A percentile compares a stretch with the other conserved stretches of the same genome.
phyloP scores from a whole-genome alignment of 2,888 invertebrate genomes.

The Plutella xylostella region DNA sequence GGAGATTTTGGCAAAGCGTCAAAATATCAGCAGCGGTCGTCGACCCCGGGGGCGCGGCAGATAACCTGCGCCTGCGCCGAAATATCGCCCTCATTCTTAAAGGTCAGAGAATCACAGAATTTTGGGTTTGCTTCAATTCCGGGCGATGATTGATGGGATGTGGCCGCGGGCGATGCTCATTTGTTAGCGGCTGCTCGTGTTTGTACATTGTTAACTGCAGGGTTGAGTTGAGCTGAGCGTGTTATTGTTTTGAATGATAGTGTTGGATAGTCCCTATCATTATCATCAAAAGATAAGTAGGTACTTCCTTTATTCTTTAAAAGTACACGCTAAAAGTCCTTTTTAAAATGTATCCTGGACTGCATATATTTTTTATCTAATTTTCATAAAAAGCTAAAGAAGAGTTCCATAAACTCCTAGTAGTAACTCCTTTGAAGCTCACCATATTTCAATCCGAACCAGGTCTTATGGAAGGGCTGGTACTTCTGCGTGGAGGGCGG shows the following conservation, averaged over 20 bases:
- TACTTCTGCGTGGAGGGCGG: slow-evolving; percentile 34
- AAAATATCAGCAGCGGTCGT: slow-evolving; percentile 12
- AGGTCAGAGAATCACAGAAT: slow-evolving; percentile 29
- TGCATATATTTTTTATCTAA: no score
- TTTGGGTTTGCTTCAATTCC: slow-evolving; percentile 15
- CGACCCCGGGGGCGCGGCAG: slow-evolving; percentile 16
- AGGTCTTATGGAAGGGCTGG: slow-evolving; percentile 31
- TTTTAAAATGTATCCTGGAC: no score
- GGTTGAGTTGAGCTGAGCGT: not conserved
- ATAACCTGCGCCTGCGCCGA: slow-evolving; percentile 28
- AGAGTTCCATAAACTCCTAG: not conserved
- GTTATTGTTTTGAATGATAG: no score
- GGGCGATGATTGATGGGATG: slow-evolving; percentile 1
- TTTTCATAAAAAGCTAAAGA: not conserved
- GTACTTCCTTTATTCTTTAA: no score
- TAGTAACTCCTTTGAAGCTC: not conserved
- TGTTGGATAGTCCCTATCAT: no score
- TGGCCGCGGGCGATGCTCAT: not conserved
- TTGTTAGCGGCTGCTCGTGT: not conserved
- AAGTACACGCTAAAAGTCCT: no score
- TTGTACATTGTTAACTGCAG: not conserved
- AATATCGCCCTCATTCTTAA: slow-evolving; percentile 32
- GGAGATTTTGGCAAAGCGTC: slow-evolving; percentile 20
- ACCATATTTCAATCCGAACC: slow-evolving; percentile 13
- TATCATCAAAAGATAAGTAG: no score